Base-by-base conservation (phyloP, 2,888 invertebrate genomes). In the Drosophila paranaensis region DNA sequence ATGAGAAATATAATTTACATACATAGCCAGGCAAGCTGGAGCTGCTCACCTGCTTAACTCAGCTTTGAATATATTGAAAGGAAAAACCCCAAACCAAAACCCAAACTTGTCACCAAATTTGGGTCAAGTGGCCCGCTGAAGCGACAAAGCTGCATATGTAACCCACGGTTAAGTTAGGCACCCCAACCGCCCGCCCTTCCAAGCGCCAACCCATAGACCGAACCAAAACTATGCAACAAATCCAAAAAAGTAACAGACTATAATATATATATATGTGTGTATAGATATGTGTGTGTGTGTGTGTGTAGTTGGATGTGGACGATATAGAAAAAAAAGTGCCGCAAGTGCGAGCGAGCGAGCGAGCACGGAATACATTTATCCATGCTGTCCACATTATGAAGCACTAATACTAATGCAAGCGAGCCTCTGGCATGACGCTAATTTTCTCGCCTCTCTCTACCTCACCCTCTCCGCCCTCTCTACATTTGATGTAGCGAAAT, bases 61-160 rank as follows among this genome's bases (percentile, higher is more conserved):
- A 53, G 9, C n/a, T 25, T 14, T 14, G 20, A 1, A 51, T 6
- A 51, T 35, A 51, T 20, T 33, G 51, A 20, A 51, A 51, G 16
- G 25, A 25, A 53, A 35, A 50, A 33, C 27, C 48, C 33, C 27
- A 27, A 27, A 27, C 2, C 42, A 9, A n/a, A 43, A 46, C 27
- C 48, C 30, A 6, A 60, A 65, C 25, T 54, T 60, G 27, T n/a
- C 54, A 46, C 43, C 46, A 60, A 77, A 86, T 76, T 81, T 85
- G 74, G 87, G 87, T 89, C 87, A 87, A 87, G 73, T 84, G 75
- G 60, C 68, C 60, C 64, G 66, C 40, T 27, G 60, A 73, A 73
- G 61, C 42, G 60, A 53, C 66, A 66, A 50, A 43, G 54, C 63
- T 55, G 63, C 54, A 63, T 56, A 51, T 55, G 43, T 20, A 54